Evolutionary conservation across 2,113 vertebrate genomes (phyloP).

Genomic region (Corapipo altera): DNA sequence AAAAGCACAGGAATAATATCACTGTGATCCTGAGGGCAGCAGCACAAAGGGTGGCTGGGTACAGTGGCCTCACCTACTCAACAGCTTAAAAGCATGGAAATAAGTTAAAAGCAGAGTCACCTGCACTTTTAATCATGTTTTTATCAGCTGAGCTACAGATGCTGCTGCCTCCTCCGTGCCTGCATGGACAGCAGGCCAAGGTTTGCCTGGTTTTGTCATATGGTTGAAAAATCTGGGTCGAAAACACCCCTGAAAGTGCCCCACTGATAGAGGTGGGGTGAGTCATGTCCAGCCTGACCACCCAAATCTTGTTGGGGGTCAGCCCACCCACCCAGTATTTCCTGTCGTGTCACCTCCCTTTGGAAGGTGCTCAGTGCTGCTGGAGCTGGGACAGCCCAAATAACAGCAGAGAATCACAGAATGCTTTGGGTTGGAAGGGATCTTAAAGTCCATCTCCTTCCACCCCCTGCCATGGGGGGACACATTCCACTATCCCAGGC

Average conservation of each 20-base stretch:
- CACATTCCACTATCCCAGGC: neutral
- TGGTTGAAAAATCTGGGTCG: neutral
- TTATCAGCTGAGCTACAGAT: neutral
- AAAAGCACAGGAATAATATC: neutral
- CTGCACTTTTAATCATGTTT: neutral
- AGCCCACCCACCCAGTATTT: accelerated
- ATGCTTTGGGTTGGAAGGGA: neutral
- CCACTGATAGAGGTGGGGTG: accelerated
- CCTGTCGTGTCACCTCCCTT: accelerated
- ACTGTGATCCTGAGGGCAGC: neutral
- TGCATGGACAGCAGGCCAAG: neutral
- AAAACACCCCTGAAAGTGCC: accelerated
- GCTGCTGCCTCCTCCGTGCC: neutral
- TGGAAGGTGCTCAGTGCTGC: neutral
- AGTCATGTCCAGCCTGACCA: accelerated
- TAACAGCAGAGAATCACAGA: accelerated
- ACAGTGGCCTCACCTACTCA: neutral
- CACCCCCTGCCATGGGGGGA: neutral
- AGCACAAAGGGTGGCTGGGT: neutral
- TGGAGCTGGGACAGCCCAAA: neutral
- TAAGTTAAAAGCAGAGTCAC: neutral
- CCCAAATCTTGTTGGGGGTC: accelerated
- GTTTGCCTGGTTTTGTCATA: neutral
- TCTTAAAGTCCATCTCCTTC: accelerated
- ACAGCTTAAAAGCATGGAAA: neutral